Conservation (phyloP, 2,888 invertebrate species). For the Sericinus montela region DNA sequence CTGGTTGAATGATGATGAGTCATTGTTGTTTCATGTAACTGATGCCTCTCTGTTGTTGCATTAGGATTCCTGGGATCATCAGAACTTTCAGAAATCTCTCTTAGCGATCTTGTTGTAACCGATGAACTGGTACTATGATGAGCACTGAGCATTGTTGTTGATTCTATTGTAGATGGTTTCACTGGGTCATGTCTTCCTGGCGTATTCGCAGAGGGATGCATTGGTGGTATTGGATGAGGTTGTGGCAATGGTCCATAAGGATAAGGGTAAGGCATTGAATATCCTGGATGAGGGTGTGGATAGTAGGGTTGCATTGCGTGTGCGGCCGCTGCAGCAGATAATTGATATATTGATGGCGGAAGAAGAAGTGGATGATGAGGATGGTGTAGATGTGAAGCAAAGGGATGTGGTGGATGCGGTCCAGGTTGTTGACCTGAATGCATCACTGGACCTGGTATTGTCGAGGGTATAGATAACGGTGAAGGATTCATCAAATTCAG, state of each 20-base stretch:
- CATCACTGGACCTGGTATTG: constrained; percentile 84
- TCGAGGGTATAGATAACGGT: constrained; percentile 81
- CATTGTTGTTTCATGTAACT: constrained; percentile 82
- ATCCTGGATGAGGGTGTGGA: constrained; percentile 84
- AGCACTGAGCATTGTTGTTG: constrained; percentile 83
- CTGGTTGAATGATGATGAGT: constrained; percentile 83
- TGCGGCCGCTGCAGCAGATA: constrained; percentile 81
- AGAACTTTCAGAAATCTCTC: constrained; percentile 79
- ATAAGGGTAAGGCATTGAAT: constrained; percentile 85
- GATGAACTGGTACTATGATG: constrained; percentile 86
- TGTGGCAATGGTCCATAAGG: constrained; percentile 86
- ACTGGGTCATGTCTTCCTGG: constrained; percentile 71
- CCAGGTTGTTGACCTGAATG: constrained; percentile 87
- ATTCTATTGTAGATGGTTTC: constrained; percentile 78
- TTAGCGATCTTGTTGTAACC: constrained; percentile 82
- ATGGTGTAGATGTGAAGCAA: constrained; percentile 84
- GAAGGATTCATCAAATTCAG: constrained; percentile 80
- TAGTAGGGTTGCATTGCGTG: constrained; percentile 86
- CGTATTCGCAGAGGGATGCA: constrained; percentile 71
- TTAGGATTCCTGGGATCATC: constrained; percentile 71
- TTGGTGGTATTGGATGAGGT: constrained; percentile 86
- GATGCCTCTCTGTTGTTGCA: constrained; percentile 78
- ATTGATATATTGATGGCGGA: constrained; percentile 77
- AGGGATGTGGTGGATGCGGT: constrained; percentile 83
- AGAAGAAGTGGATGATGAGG: constrained; percentile 86